Base-by-base conservation (phyloP, 2,888 invertebrate genomes). In the Clivina fossor region DNA sequence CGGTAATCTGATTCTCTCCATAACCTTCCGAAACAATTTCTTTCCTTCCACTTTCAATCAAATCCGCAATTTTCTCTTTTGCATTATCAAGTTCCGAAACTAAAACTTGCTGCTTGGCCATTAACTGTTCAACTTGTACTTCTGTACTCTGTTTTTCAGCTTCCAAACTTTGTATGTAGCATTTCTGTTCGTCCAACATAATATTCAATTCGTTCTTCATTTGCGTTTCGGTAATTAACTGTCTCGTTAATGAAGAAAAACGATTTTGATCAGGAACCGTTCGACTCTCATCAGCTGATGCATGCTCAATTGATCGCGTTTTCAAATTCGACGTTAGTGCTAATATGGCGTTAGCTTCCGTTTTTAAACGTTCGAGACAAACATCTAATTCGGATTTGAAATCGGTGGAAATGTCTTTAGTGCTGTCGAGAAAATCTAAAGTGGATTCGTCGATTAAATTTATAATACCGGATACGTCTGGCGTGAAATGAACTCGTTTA, bases 261-360 rank as follows among this genome's bases (percentile, higher is more conserved):
- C 67, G 64, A 24, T 68, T 68, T 53, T 70, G 67, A 15, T 65
- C 28, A 35, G 61, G 47, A 28, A 19, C 18, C 24, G 50, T 33
- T 61, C 56, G 58, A 58, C 35, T 19, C n/a, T 18, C 16, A 18
- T 46, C 30, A 2, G 13, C 54, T 20, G 22, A 22, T 28, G 41
- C 41, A 15, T 32, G 15, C 28, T 62, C 62, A 15, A 57, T 41
- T 37, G 58, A 49, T 24, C 54, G 53, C 13, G 35, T 8, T 47
- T 54, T 56, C 16, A 68, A 46, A 55, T 65, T 69, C 7, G 62
- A 54, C 1, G 71, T 82, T n/a, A 86, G 70, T 24, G 82, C 80
- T 38, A 90, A 74, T 60, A 90, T 73, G 16, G 83, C 82, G 26
- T 84, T 83, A 0, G 89, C 89, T 66, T 90, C 90, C 5, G 76